Conservation (phyloP, 2,888 invertebrate genomes). For the Oscheius onirici region DNA sequence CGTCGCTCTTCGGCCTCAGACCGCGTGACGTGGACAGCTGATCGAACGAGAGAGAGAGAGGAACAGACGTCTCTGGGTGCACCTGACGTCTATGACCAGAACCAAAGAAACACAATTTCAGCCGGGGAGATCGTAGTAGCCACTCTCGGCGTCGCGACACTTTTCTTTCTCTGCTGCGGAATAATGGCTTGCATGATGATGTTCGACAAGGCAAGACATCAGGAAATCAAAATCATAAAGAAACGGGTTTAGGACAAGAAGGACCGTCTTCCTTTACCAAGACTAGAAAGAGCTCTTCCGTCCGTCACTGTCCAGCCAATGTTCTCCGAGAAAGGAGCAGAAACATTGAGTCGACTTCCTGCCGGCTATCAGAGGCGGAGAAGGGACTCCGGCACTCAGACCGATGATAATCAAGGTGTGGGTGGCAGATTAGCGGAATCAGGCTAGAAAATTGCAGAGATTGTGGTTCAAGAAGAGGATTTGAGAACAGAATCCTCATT, state of each 20-base stretch:
- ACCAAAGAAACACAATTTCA: background rate
- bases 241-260: background rate
- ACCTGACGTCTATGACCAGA: background rate
- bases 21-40: too few relatives aligned
- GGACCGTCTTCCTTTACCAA: background rate
- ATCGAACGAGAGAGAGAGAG: background rate
- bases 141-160: conserved; percentile 9
- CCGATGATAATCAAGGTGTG: conserved; percentile 5
- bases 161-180: conserved; percentile 20
- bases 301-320: conserved; percentile 11
- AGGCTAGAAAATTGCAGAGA: background rate
- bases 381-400: conserved; percentile 22
- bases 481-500: conserved; percentile 9
- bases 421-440: background rate
- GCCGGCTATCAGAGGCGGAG: background rate
- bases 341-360: background rate
- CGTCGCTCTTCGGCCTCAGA: too few relatives aligned
- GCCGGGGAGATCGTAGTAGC: conserved; percentile 25
- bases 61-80: background rate
- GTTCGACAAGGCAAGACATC: background rate
- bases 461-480: conserved; percentile 19
- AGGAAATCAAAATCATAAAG: background rate
- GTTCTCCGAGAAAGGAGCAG: conserved; percentile 16
- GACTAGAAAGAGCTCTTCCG: background rate
- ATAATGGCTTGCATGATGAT: conserved; percentile 9